Evolutionary conservation across 2,113 vertebrate genomes (phyloP).

Genomic region (Mastomys coucha): DNA sequence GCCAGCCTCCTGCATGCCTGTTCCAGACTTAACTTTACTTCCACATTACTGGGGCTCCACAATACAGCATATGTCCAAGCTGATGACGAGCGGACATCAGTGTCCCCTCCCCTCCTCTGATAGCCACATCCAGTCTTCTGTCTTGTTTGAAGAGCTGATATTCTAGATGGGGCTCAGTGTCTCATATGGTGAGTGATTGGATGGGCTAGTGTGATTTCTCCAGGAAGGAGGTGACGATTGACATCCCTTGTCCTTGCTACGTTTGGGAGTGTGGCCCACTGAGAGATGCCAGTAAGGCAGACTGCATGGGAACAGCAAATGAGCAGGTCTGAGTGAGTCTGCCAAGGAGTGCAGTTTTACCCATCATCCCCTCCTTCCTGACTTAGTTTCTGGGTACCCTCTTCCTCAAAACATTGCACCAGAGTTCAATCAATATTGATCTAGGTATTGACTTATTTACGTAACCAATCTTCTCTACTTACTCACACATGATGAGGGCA

Average conservation of each 20-base stretch:
- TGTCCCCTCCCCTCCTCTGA: neutral
- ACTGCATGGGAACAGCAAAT: neutral
- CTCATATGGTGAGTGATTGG: neutral
- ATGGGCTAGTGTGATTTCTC: neutral
- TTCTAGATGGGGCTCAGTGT: too few relatives aligned
- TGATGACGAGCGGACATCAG: neutral
- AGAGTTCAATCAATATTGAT: neutral
- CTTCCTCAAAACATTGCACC: neutral
- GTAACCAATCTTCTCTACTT: neutral
- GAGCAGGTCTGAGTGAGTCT: neutral
- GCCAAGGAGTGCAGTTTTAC: fast-evolving
- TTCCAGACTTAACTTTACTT: neutral
- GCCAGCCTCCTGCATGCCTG: neutral
- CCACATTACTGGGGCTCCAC: fast-evolving
- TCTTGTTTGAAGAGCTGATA: neutral
- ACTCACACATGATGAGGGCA: neutral
- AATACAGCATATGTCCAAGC: neutral
- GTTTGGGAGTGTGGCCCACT: neutral
- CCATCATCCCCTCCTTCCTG: neutral
- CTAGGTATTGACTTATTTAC: neutral
- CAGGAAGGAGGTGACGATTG: neutral
- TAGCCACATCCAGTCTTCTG: neutral
- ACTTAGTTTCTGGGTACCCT: neutral
- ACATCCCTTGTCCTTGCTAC: neutral
- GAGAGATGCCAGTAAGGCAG: neutral